These are phyloP conservation scores for Uropetala carovei DNA, from an alignment of 2,888 invertebrate species.

Conservation along the genomic window DNA sequence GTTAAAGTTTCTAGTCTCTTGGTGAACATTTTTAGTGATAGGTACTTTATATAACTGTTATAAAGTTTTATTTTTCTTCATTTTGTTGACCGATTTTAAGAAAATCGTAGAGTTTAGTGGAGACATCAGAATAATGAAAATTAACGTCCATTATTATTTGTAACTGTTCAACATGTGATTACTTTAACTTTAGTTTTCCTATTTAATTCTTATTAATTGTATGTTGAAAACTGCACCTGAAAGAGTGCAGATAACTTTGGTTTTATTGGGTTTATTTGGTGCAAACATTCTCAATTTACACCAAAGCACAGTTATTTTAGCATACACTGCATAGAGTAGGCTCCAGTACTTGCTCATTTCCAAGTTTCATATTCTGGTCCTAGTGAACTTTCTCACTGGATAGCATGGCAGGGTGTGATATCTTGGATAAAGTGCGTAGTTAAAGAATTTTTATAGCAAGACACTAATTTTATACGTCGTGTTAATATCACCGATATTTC, in stretches of 20 bases:
- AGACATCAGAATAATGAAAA: constrained; percentile 31
- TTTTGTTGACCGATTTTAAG: constrained; percentile 49
- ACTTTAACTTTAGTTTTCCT: constrained; percentile 14
- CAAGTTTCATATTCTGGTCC: constrained; percentile 65
- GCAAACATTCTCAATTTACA: constrained; percentile 58
- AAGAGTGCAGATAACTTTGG: constrained; percentile 38
- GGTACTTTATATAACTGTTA: constrained; percentile 57
- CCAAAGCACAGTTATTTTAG: constrained; percentile 68
- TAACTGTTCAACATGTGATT: constrained; percentile 34
- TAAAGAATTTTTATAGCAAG: constrained; percentile 63
- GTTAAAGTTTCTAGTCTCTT: constrained; percentile 62
- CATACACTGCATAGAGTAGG: constrained; percentile 72
- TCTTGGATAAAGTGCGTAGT: constrained; percentile 61
- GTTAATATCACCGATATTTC: constrained; percentile 63
- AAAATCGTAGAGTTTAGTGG: constrained; percentile 43
- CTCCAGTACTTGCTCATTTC: constrained; percentile 71
- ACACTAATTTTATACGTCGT: constrained; percentile 63
- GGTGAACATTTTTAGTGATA: constrained; percentile 60
- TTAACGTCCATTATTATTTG: constrained; percentile 49
- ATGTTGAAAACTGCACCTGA: constrained; percentile 47
- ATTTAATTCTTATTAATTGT: background rate
- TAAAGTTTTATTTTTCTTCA: constrained; percentile 60
- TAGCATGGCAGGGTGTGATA: constrained; percentile 60
- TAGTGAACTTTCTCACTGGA: constrained; percentile 52
- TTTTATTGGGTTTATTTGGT: constrained; percentile 60